A percentile compares a stretch with the other conserved stretches of the same genome.
Evolutionary conservation across 35 echinoderm and acorn worm genomes (phyloP).

Genomic region (Patiria miniata): DNA sequence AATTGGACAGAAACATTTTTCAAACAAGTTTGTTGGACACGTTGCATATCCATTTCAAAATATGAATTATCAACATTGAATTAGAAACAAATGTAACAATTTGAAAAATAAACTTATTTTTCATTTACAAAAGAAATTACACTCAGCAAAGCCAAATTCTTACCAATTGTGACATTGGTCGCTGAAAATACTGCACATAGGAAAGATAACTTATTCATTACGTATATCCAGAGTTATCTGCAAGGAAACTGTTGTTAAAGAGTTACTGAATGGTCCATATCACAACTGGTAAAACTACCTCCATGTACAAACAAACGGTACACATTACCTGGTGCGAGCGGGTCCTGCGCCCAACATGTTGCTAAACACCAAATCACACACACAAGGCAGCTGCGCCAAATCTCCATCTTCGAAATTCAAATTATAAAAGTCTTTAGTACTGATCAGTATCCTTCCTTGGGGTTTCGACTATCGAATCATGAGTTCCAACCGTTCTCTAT

Average conservation of each 20-base stretch:
- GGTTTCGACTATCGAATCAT: background rate
- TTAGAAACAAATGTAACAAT: too few species aligned
- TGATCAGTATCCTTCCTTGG: background rate
- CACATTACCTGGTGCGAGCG: background rate
- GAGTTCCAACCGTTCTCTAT: background rate
- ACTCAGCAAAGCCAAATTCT: background rate
- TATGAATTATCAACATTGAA: too few species aligned
- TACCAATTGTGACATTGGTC: background rate
- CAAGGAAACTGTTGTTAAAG: too few species aligned
- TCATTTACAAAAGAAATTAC: too few species aligned
- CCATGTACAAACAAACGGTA: background rate
- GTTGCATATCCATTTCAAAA: too few species aligned
- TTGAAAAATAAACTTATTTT: too few species aligned
- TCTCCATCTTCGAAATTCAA: background rate
- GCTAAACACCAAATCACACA: background rate
- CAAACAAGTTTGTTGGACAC: too few species aligned
- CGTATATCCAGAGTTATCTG: background rate
- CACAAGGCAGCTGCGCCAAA: background rate
- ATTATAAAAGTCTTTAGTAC: background rate
- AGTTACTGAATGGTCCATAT: background rate
- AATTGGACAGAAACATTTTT: too few species aligned
- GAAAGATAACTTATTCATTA: background rate
- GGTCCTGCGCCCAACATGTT: conserved; percentile 11
- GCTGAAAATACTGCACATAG: background rate
- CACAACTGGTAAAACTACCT: background rate